Conservation (phyloP, 2,113 vertebrate genomes). For the Centropus unirufus region DNA sequence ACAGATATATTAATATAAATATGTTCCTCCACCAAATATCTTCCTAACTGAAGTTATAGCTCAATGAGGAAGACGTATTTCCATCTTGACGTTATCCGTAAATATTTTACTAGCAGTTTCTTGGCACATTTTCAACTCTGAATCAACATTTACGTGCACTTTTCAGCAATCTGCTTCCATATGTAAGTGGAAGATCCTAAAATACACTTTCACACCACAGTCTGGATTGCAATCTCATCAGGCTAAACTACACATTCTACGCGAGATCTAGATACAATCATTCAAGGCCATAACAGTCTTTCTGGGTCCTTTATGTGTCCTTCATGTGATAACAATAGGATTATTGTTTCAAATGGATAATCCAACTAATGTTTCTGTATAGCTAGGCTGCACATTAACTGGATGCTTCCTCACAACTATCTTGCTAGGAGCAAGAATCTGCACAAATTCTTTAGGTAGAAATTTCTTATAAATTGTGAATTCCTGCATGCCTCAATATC, state of each 20-base stretch:
- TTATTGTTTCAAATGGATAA: neutral
- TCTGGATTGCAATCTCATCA: neutral
- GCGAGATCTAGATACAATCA: neutral
- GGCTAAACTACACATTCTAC: neutral
- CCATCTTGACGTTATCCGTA: conserved; percentile 59
- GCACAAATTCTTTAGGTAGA: neutral
- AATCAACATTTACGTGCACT: conserved; percentile 45
- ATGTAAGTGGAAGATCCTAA: neutral
- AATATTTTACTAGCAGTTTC: conserved; percentile 66
- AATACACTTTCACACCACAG: conserved; percentile 1
- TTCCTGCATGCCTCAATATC: neutral
- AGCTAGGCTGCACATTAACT: neutral
- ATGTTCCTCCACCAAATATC: neutral
- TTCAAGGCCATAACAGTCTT: neutral
- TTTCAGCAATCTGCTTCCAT: conserved; percentile 32
- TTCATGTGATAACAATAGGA: neutral
- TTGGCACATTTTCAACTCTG: conserved; percentile 39
- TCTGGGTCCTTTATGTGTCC: neutral
- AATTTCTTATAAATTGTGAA: neutral
- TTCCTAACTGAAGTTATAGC: conserved; percentile 50
- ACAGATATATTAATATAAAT: conserved; percentile 30
- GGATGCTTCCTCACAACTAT: neutral
- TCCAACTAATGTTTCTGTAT: neutral
- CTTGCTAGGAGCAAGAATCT: neutral
- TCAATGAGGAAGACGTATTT: conserved; percentile 68